Evolutionary conservation across 1,140 invertebrate species (phyloP).

Genomic region (Reticulitermes speratus): DNA sequence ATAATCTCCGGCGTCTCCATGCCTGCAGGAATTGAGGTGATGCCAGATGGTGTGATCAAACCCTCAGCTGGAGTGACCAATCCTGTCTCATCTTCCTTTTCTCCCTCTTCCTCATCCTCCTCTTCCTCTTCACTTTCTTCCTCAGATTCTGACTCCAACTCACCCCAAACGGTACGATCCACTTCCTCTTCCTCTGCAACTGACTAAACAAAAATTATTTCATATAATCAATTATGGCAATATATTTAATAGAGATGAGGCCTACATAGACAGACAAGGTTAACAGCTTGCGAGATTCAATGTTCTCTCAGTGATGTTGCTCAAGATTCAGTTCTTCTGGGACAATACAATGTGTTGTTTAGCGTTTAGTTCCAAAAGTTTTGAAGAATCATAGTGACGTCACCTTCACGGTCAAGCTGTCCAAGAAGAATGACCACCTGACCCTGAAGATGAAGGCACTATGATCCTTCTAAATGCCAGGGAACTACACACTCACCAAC

Average conservation of each 20-base stretch:
- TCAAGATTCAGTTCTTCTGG: too few species aligned
- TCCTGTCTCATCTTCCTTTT: slow-evolving; percentile 64
- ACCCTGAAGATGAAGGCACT: too few species aligned
- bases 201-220: slow-evolving; percentile 2
- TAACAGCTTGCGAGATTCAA: too few species aligned
- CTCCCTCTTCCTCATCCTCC: slow-evolving; percentile 74
- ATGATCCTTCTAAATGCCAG: too few species aligned
- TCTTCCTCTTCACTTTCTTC: slow-evolving; percentile 86
- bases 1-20: slow-evolving; percentile 98
- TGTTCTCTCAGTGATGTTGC: too few species aligned
- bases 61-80: slow-evolving; percentile 82
- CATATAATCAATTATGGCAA: not conserved
- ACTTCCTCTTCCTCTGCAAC: slow-evolving; percentile 85
- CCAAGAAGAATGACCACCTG: too few species aligned
- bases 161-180: slow-evolving; percentile 93
- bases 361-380: too few species aligned
- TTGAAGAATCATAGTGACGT: too few species aligned
- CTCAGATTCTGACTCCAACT: slow-evolving; percentile 94
- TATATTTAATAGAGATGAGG: not conserved
- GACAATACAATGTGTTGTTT: too few species aligned
- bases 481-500: too few species aligned
- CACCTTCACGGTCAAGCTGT: too few species aligned
- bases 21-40: slow-evolving; percentile 91
- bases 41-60: slow-evolving; percentile 91
- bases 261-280: too few species aligned